A percentile compares a stretch with the other conserved stretches of the same genome.
These are phyloP conservation scores for Drosophila barbarae DNA, from an alignment of 2,888 invertebrate genomes.

Conservation along the genomic window DNA sequence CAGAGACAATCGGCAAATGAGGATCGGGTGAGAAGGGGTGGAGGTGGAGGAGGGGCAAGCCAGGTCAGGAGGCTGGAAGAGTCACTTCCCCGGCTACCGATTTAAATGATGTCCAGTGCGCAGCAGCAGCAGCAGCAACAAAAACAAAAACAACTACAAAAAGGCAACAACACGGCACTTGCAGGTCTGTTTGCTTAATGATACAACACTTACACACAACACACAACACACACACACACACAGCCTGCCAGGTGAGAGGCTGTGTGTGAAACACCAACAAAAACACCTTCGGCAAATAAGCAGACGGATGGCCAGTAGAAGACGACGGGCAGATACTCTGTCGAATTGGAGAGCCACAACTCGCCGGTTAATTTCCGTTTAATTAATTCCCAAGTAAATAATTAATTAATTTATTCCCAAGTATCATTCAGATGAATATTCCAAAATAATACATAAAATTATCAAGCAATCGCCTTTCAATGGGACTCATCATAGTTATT, in stretches of 20 bases:
- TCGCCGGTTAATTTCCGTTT: too few species aligned
- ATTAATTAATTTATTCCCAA: too few species aligned
- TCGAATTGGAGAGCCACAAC: slow-evolving; percentile 45
- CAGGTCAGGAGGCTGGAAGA: slow-evolving; percentile 6
- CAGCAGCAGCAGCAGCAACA: slow-evolving; percentile 35
- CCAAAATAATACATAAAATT: neutral
- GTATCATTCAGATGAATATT: neutral
- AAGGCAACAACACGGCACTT: slow-evolving; percentile 38
- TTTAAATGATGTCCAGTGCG: slow-evolving; percentile 45
- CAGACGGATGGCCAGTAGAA: slow-evolving; percentile 4
- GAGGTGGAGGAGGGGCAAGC: too few species aligned
- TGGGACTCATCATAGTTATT: neutral
- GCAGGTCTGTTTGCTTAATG: slow-evolving; percentile 66
- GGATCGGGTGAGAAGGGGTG: slow-evolving; percentile 6
- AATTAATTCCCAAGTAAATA: too few species aligned
- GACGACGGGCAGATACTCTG: slow-evolving; percentile 42
- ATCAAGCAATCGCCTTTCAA: neutral
- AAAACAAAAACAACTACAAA: slow-evolving; percentile 25
- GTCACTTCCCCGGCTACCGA: slow-evolving; percentile 42
- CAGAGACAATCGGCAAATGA: slow-evolving; percentile 16
- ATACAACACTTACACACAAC: slow-evolving; percentile 40
- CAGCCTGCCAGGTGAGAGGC: slow-evolving; percentile 5
- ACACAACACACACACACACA: slow-evolving; percentile 3
- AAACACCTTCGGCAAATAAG: slow-evolving; percentile 68
- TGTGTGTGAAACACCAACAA: slow-evolving; percentile 44